Conservation (phyloP, 2,797 vertebrate species). For the Malurus splendens region DNA sequence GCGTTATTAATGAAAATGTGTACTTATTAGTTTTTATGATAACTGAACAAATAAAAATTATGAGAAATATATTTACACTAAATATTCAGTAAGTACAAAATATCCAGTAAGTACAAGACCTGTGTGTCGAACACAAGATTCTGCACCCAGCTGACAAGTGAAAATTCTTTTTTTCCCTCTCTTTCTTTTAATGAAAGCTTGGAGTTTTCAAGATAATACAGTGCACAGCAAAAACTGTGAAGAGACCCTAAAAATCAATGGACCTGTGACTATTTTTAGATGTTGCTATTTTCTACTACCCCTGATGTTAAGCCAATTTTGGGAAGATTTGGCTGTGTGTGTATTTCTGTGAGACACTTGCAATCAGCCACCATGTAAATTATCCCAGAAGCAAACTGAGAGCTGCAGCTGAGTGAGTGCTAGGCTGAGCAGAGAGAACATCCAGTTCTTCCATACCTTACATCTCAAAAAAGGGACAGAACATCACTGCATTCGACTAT, state of each 20-base stretch:
- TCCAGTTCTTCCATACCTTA: background rate
- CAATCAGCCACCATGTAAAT: slow-evolving; percentile 35
- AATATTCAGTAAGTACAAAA: slow-evolving; percentile 13
- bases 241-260: slow-evolving; percentile 59
- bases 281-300: slow-evolving; percentile 40
- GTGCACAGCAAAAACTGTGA: slow-evolving; percentile 36
- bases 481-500: background rate
- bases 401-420: slow-evolving; percentile 23
- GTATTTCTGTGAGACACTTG: slow-evolving; percentile 16
- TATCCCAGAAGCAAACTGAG: slow-evolving; percentile 40
- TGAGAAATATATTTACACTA: background rate
- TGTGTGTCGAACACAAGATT: background rate
- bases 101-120: background rate
- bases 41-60: slow-evolving; percentile 18
- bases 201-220: slow-evolving; percentile 21
- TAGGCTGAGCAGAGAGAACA: slow-evolving; percentile 23
- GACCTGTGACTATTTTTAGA: slow-evolving; percentile 50
- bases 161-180: background rate
- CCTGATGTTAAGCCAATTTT: slow-evolving; percentile 37
- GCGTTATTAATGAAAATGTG: background rate
- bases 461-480: background rate
- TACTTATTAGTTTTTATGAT: background rate
- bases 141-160: background rate
- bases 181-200: slow-evolving; percentile 9
- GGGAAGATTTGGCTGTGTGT: slow-evolving; percentile 28